Base-by-base conservation (phyloP, 2,888 invertebrate species). In the Drosophila bunnanda region DNA sequence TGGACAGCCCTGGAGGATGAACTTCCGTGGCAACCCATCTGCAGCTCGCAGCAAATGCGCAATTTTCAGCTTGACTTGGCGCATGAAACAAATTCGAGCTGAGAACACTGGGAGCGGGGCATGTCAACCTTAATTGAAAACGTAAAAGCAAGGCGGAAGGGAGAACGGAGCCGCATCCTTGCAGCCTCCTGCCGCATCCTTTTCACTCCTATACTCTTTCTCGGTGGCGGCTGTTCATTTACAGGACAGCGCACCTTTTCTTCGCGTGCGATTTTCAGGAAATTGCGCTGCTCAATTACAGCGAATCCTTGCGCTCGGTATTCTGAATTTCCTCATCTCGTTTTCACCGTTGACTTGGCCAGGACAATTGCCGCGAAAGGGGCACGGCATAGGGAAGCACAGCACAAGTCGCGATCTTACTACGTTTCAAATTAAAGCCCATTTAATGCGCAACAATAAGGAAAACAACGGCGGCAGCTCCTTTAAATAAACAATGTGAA, bases 61-160 rank as follows among this genome's bases (percentile, higher is more conserved):
- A 88, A 88, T 89, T 88, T 88, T 88, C 88, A 75, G 78, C 89
- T 77, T 88, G 84, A 88, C 84, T 88, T 77, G 77, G 75, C 75
- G 70, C 85, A 76, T 74, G 80, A 78, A 82, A 80, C 82, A 76
- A 80, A 85, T 80, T 82, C 59, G 55, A 62, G 66, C 56, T 44
- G 50, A 56, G 57, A 46, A 53, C 38, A 82, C 50, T 52, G 50
- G 34, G 50, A 52, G 50, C 20, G 80, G 82, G 74, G 78, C 83
- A 83, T 83, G 79, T 83, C 83, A 86, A 79, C 77, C 75, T 86
- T 83, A 83, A 83, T 83, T 86, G 83, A 86, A 83, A 82, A 79
- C 67, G 82, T 61, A 61, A 77, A 72, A 67, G 58, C 50, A 65
- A 60, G 54, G 64, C 53, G 12, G 32, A 66, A 50, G 12, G 32